phyloP scores from a whole-genome alignment of 2,113 vertebrate species.

The Actenoides hombroni region DNA sequence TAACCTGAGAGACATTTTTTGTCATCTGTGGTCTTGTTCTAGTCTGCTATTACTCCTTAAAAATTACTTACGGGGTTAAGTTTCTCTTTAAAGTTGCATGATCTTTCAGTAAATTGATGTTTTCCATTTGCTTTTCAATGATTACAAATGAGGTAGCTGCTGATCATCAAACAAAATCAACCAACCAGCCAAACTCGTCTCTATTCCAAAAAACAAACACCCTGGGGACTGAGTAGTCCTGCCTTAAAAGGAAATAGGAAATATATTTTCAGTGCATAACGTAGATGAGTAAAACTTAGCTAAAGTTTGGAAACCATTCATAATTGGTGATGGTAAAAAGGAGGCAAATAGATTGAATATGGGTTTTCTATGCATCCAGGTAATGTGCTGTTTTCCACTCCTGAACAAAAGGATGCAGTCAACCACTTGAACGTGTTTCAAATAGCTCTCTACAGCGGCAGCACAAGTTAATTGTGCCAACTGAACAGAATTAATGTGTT shows the following conservation, averaged over 20 bases:
- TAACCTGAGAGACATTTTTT: slow-evolving; percentile 59
- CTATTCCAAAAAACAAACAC: background rate
- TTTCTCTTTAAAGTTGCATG: slow-evolving; percentile 41
- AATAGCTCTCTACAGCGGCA: background rate
- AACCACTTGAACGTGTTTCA: background rate
- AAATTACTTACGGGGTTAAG: slow-evolving; percentile 44
- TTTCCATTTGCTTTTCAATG: slow-evolving; percentile 59
- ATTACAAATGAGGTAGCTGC: background rate
- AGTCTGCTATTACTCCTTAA: slow-evolving; percentile 39
- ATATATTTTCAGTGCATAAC: background rate
- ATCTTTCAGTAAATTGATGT: slow-evolving; percentile 41
- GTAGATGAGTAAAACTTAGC: background rate
- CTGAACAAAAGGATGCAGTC: background rate
- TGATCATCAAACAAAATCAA: background rate
- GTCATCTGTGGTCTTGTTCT: slow-evolving; percentile 32
- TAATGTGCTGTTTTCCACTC: background rate
- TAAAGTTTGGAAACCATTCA: background rate
- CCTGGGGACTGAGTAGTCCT: background rate
- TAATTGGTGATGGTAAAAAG: background rate
- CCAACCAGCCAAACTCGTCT: background rate
- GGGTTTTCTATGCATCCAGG: background rate
- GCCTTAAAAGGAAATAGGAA: background rate
- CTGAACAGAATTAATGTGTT: background rate
- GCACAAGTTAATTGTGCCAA: background rate
- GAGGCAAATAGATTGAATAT: background rate